Percentiles rank a stretch among this genome's conserved stretches.
phyloP scores from a whole-genome alignment of 2,888 invertebrate genomes.

The Lasioglossum leucozonium region DNA sequence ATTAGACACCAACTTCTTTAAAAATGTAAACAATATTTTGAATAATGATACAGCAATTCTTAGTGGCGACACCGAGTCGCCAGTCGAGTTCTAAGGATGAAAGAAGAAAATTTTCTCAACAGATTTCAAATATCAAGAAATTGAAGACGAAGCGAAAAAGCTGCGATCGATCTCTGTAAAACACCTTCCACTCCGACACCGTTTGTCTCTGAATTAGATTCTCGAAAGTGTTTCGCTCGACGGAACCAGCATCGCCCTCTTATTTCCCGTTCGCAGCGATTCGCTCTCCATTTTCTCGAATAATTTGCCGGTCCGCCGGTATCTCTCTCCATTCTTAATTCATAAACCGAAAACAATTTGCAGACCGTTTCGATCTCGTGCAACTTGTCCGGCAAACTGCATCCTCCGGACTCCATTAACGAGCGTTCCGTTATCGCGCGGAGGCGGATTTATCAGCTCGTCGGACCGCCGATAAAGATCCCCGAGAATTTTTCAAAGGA shows the following conservation, averaged over 20 bases:
- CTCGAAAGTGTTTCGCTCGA: background rate
- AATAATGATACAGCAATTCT: no score
- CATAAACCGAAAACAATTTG: constrained; percentile 7
- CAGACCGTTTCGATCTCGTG: background rate
- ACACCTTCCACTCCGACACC: background rate
- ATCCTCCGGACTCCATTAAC: background rate
- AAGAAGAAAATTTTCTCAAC: no score
- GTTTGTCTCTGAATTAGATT: background rate
- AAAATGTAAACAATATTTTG: no score
- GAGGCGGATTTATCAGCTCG: background rate
- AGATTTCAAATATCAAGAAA: no score
- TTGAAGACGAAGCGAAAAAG: background rate
- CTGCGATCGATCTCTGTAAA: background rate
- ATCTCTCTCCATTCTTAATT: background rate
- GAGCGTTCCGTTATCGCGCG: background rate
- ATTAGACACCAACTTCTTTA: no score
- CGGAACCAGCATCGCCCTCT: background rate
- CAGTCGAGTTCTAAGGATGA: no score
- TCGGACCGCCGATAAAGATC: background rate
- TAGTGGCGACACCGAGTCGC: no score
- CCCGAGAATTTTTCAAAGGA: constrained; percentile 8
- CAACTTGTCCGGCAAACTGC: background rate
- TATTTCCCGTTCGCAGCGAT: background rate
- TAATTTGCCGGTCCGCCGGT: background rate
- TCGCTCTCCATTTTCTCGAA: background rate